Evolutionary conservation across 2,888 invertebrate genomes (phyloP).

Genomic region (Scaeva pyrastri): DNA sequence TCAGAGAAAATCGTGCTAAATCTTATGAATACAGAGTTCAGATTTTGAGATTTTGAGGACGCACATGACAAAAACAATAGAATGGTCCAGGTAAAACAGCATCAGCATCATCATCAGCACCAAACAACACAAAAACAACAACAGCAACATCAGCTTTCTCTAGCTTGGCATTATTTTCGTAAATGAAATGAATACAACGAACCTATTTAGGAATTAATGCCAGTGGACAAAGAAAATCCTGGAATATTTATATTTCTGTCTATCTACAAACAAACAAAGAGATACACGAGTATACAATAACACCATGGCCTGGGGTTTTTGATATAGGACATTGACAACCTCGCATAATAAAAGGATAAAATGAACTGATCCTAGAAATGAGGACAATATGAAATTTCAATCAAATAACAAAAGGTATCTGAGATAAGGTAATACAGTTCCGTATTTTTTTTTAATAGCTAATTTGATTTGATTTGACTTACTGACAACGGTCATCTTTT

Average conservation of each 20-base stretch:
- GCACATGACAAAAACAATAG: constrained; percentile 64
- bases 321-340: constrained; percentile 9
- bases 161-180: constrained; percentile 4
- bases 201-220: constrained; percentile 48
- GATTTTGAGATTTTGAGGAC: constrained; percentile 69
- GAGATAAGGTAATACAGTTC: not conserved
- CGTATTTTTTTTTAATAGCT: not conserved
- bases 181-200: constrained; percentile 21
- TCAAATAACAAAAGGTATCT: not conserved
- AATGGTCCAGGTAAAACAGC: constrained; percentile 38
- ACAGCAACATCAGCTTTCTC: not conserved
- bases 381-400: constrained; percentile 5
- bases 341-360: not conserved
- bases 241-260: not conserved
- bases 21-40: constrained; percentile 66
- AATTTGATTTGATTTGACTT: constrained; percentile 81
- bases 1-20: constrained; percentile 54
- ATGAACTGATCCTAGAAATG: not conserved
- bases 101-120: constrained; percentile 14
- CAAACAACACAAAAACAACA: not conserved
- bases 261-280: constrained; percentile 8
- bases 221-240: constrained; percentile 34
- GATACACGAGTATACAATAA: not conserved
- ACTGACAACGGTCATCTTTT: constrained; percentile 91
- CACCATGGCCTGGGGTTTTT: not conserved